Base-by-base conservation (phyloP, 2,888 invertebrate species). In the Ganaspis brasiliensis region DNA sequence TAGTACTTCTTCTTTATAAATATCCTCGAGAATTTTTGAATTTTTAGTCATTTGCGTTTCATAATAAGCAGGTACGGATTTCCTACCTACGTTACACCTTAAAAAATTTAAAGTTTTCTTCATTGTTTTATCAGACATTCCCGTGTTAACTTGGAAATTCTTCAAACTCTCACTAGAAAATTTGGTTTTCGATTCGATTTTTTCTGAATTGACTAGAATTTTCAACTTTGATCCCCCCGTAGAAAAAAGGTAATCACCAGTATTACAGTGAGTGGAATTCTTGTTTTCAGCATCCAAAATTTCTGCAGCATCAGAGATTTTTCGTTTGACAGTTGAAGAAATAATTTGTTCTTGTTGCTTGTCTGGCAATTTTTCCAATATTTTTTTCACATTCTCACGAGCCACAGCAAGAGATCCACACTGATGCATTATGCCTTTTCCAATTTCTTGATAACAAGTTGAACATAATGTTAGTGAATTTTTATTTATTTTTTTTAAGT, bases 1-100 rank as follows among this genome's bases (percentile, higher is more conserved):
- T 31, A 52, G 52, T 52, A 52, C 52, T 52, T 52, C 52, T 52
- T 52, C 52, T 8, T 52, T 52, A 52, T 52, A 52, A 52, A 16
- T 4, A 9, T 56, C 16, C 5, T 56, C 56, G 56, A 56, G 56
- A 56, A 56, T 56, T 56, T 56, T 56, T 56, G 56, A 56, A 56
- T 56, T 14, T n/a, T 56, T 4, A 56, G 56, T n/a, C 56, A 56
- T 56, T 9, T 56, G 56, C 56, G 56, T n/a, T 56, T 56, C 56
- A 56, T 56, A n/a, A 56, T 56, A n/a, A 56, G 56, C 56, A 56
- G 56, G 56, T 56, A 56, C 56, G 56, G 56, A 56, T 56, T 56
- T 56, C 16, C 56, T 56, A 56, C 56, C 19, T 56, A 52, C 52
- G 52, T 52, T 52, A 52, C 52, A 52, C 52, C 52, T 52, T 52